Conservation (phyloP, 2,113 vertebrate genomes). For the Chrysemys picta region DNA sequence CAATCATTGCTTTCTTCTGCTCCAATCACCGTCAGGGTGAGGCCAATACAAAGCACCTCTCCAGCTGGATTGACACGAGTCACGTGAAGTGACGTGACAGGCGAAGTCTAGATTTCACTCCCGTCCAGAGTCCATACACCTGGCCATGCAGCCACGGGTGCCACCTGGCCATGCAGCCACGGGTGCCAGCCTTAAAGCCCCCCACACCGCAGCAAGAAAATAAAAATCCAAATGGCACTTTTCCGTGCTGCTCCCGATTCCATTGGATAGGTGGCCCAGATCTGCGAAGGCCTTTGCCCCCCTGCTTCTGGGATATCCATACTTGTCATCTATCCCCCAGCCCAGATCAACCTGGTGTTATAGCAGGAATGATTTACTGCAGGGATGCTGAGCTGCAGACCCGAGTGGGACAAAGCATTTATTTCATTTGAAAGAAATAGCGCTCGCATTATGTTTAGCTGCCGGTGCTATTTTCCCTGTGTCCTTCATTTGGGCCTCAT, state of each 20-base stretch:
- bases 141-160: no score
- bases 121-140: background rate
- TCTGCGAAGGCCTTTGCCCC: background rate
- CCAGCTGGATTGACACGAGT: background rate
- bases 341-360: background rate
- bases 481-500: background rate
- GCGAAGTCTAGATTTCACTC: background rate
- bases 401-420: no score
- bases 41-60: background rate
- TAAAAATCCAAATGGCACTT: no score
- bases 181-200: accelerated
- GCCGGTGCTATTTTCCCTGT: background rate
- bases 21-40: background rate
- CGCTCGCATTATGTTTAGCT: no score
- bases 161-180: background rate
- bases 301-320: background rate
- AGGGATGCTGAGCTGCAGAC: background rate
- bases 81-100: background rate
- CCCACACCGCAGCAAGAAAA: background rate
- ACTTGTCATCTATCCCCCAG: background rate
- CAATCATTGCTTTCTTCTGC: background rate
- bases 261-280: accelerated
- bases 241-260: background rate
- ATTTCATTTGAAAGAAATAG: background rate
- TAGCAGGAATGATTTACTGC: background rate